A percentile compares a stretch with the other conserved stretches of the same genome.
These are phyloP conservation scores for Thamnophis elegans DNA, from an alignment of 2,797 vertebrate genomes.

Conservation along the genomic window DNA sequence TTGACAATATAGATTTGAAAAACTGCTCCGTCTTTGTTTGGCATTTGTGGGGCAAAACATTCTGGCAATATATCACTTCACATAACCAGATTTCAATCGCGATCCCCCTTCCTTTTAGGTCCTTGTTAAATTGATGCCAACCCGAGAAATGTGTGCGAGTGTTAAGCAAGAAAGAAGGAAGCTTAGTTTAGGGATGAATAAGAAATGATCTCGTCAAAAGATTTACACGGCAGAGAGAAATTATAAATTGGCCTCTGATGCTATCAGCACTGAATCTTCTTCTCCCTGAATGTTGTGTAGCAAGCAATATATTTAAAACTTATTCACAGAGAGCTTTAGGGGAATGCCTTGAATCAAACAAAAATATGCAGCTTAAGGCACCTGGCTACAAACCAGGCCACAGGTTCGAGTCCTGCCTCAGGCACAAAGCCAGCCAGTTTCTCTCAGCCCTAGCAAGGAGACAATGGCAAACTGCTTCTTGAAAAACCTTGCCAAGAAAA, in stretches of 20 bases:
- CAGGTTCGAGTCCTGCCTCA: not conserved
- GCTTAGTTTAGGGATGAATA: not conserved
- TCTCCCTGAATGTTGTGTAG: not conserved
- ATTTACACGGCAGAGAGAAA: not conserved
- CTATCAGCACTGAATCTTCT: not conserved
- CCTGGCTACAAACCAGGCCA: not conserved
- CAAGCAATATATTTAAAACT: not conserved
- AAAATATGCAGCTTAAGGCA: not conserved
- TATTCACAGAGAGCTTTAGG: not conserved
- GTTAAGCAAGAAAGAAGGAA: not conserved
- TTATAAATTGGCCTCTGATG: not conserved
- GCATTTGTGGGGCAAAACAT: slow-evolving; percentile 58
- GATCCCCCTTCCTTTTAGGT: slow-evolving; percentile 18
- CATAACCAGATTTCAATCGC: slow-evolving; percentile 55
- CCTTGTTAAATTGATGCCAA: slow-evolving; percentile 20
- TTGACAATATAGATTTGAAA: slow-evolving; percentile 67
- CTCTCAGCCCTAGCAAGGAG: not conserved
- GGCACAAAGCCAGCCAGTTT: not conserved
- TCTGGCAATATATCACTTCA: slow-evolving; percentile 52
- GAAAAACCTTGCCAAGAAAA: not conserved
- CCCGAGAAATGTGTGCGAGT: not conserved
- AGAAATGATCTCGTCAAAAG: not conserved
- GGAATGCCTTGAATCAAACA: not conserved
- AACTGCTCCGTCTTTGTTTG: slow-evolving; percentile 61
- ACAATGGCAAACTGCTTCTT: not conserved